These are phyloP conservation scores for Teleogryllus oceanicus DNA, from an alignment of 2,888 invertebrate genomes.

Conservation along the genomic window DNA sequence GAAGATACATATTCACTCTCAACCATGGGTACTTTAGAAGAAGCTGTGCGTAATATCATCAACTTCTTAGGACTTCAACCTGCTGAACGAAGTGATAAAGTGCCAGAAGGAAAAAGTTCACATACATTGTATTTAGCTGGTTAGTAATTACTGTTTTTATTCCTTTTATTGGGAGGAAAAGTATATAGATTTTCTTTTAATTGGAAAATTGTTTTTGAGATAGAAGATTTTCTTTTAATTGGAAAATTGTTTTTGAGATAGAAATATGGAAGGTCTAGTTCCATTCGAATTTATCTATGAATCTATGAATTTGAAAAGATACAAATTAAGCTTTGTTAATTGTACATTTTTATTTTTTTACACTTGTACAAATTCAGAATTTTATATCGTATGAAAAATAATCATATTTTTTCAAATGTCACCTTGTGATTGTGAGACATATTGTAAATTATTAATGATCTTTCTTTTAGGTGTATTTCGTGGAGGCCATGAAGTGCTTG, in stretches of 20 bases:
- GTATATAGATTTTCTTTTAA: background rate
- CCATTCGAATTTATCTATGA: too few relatives aligned
- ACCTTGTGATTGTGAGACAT: too few relatives aligned
- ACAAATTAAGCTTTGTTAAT: too few relatives aligned
- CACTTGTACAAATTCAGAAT: too few relatives aligned
- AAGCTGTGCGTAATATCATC: slow-evolving; percentile 78
- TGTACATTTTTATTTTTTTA: too few relatives aligned
- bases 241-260: background rate
- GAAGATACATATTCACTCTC: slow-evolving; percentile 92
- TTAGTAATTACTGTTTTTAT: slow-evolving; percentile 39
- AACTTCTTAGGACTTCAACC: slow-evolving; percentile 80
- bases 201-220: background rate
- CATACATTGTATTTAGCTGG: slow-evolving; percentile 81
- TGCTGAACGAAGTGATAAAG: slow-evolving; percentile 78
- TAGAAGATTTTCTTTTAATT: background rate
- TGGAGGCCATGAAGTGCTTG: slow-evolving; percentile 84
- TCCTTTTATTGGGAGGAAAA: background rate
- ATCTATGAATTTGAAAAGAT: too few relatives aligned
- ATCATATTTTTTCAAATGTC: too few relatives aligned
- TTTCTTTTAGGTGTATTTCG: slow-evolving; percentile 68
- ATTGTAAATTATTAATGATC: too few relatives aligned
- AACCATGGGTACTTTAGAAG: slow-evolving; percentile 71
- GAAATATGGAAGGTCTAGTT: background rate
- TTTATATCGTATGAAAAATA: too few relatives aligned
- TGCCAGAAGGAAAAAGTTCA: slow-evolving; percentile 75